phyloP scores from a whole-genome alignment of 2,797 vertebrate genomes.

The Eremophila alpestris region DNA sequence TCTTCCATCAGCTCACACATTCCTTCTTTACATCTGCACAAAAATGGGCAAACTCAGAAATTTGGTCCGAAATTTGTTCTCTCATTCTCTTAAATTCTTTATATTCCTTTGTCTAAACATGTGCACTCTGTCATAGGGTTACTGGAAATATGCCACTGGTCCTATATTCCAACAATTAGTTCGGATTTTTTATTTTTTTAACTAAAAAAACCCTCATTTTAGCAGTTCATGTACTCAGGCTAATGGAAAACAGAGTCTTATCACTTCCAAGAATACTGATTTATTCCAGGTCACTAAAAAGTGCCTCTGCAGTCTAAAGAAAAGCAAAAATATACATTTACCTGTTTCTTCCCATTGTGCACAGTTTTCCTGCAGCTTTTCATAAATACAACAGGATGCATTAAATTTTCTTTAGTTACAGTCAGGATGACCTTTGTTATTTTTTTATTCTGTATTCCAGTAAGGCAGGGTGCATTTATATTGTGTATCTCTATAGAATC shows the following conservation, averaged over 20 bases:
- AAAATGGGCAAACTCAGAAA: background rate
- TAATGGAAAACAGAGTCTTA: background rate
- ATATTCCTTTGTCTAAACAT: accelerated
- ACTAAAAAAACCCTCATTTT: background rate
- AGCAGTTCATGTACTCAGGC: background rate
- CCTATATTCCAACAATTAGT: background rate
- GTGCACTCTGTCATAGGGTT: background rate
- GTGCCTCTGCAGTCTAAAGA: background rate
- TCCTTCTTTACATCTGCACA: background rate
- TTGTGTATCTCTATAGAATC: background rate
- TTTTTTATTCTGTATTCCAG: background rate
- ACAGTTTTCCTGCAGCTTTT: background rate
- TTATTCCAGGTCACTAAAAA: background rate
- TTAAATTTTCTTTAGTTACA: background rate
- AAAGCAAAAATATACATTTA: background rate
- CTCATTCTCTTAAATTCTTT: background rate
- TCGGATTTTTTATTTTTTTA: background rate
- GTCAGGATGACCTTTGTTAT: background rate
- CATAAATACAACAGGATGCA: background rate
- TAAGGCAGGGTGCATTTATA: background rate
- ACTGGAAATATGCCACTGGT: background rate
- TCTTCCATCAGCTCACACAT: background rate
- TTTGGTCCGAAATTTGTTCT: background rate
- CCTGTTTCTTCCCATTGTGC: background rate
- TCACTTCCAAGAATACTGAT: background rate